Percentiles rank a stretch among this genome's conserved stretches.
Evolutionary conservation across 2,888 invertebrate species (phyloP).

Genomic region (Therioaphis trifolii): DNA sequence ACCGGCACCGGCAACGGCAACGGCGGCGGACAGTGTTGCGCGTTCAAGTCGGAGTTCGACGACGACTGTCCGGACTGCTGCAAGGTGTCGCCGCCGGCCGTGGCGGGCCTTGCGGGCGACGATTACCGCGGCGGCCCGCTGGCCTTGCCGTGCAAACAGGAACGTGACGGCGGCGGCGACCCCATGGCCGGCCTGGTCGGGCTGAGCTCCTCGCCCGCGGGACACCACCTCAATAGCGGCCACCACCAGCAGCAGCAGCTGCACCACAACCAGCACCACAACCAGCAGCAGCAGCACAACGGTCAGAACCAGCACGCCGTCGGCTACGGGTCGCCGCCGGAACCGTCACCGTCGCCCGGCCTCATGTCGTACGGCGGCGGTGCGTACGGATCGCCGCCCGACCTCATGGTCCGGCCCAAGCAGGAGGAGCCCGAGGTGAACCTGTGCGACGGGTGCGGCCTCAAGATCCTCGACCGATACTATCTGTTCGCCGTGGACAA

Average conservation of each 20-base stretch:
- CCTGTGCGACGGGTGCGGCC: constrained; percentile 88
- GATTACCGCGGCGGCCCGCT: constrained; percentile 26
- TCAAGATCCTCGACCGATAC: constrained; percentile 87
- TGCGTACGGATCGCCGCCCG: constrained; percentile 24
- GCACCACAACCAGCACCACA: constrained; percentile 64
- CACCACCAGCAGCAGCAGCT: constrained; percentile 51
- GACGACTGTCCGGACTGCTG: constrained; percentile 66
- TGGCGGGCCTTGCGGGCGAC: constrained; percentile 3
- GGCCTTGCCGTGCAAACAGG: constrained; percentile 40
- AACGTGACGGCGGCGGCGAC: too few relatives aligned
- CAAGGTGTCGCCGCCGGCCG: constrained; percentile 48
- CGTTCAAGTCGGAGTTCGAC: constrained; percentile 68
- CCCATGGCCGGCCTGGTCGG: not conserved
- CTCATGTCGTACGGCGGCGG: constrained; percentile 28
- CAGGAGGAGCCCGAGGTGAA: constrained; percentile 70
- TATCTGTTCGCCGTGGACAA: constrained; percentile 92
- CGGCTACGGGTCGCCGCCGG: constrained; percentile 57
- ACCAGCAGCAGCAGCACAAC: constrained; percentile 64
- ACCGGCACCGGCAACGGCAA: constrained; percentile 55
- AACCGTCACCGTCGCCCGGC: constrained; percentile 19
- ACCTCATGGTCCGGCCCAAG: constrained; percentile 47
- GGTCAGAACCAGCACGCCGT: constrained; percentile 31
- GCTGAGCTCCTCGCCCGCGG: constrained; percentile 5
- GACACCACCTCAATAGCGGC: constrained; percentile 60
- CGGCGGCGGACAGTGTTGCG: constrained; percentile 65